These are phyloP conservation scores for Euphonia xanthogaster DNA, from an alignment of 2,797 vertebrate genomes.

Conservation along the genomic window DNA sequence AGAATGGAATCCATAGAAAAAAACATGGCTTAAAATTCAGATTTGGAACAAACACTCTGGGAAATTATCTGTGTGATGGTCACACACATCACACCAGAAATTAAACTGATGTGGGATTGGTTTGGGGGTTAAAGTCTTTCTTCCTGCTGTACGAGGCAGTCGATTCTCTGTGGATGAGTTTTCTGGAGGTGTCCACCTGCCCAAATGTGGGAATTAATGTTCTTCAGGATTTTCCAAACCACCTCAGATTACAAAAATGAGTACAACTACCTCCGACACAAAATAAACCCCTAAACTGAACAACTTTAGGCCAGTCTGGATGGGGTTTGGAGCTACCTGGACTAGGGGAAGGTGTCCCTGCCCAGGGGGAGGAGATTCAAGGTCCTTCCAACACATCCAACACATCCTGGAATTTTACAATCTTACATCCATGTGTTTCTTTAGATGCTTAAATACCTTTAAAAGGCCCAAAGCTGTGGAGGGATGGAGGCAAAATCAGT, in stretches of 20 bases:
- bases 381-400: neutral
- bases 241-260: neutral
- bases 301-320: neutral
- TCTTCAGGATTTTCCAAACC: neutral
- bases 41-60: neutral
- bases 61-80: rapidly evolving
- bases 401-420: neutral
- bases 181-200: neutral
- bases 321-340: rapidly evolving
- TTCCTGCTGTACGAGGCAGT: neutral
- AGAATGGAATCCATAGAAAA: neutral
- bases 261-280: neutral
- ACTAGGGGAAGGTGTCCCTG: neutral
- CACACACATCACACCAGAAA: neutral
- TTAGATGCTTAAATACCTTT: neutral
- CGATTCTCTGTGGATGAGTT: neutral
- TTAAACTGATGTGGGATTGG: too few relatives aligned
- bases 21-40: neutral
- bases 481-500: neutral
- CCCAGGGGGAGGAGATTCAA: neutral
- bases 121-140: neutral
- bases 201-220: neutral
- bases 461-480: neutral
- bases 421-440: neutral
- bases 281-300: neutral